phyloP scores from a whole-genome alignment of 2,113 vertebrate species.

The Myotis davidii region DNA sequence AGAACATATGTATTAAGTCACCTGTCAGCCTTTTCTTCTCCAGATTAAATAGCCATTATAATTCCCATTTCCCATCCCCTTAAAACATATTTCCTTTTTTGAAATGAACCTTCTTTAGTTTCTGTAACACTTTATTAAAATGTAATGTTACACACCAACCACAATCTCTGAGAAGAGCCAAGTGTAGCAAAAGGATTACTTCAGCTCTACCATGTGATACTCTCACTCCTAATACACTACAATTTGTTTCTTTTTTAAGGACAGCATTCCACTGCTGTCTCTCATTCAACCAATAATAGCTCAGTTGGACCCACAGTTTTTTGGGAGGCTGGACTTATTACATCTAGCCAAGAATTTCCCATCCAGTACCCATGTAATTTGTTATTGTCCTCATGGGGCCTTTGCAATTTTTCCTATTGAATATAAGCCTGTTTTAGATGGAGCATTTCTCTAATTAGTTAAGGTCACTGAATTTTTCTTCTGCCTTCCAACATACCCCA shows the following conservation, averaged over 20 bases:
- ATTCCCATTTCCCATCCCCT: conserved; percentile 63
- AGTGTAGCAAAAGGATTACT: conserved; percentile 59
- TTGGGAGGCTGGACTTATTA: conserved; percentile 16
- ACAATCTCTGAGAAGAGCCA: conserved; percentile 54
- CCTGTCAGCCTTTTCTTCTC: conserved; percentile 70
- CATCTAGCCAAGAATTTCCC: conserved; percentile 52
- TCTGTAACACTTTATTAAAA: conserved; percentile 73
- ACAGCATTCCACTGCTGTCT: conserved; percentile 42
- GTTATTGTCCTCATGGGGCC: not conserved
- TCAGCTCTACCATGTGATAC: conserved; percentile 36
- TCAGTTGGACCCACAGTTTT: not conserved
- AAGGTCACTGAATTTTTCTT: conserved; percentile 54
- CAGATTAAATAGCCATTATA: conserved; percentile 71
- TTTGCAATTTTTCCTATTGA: conserved; percentile 35
- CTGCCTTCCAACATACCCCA: conserved; percentile 3
- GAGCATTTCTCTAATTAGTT: conserved; percentile 53
- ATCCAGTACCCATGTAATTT: conserved; percentile 15
- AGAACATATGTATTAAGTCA: conserved; percentile 75
- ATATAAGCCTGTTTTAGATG: conserved; percentile 53
- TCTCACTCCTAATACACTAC: not conserved
- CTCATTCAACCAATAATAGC: conserved; percentile 41
- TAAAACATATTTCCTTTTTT: conserved; percentile 68
- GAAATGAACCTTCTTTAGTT: conserved; percentile 62
- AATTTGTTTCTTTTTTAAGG: conserved; percentile 54
- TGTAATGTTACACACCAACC: conserved; percentile 54